Evolutionary conservation across 2,888 invertebrate species (phyloP), one percentile per base, ranked within the genome.

Genomic region (Pharmacophagus antenor): DNA sequence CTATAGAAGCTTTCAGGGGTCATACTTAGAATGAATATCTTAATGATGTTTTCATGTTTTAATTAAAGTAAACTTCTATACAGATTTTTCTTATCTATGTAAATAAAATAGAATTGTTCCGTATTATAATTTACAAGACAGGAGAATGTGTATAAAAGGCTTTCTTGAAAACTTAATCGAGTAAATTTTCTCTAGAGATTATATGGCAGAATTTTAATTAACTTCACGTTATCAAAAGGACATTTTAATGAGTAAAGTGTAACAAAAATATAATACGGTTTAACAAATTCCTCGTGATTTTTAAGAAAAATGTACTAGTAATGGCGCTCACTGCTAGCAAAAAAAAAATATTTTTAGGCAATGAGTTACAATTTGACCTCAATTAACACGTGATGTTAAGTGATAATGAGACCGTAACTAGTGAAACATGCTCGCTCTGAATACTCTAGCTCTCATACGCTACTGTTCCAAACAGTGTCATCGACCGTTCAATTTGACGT

Each of bases 11-110:
- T 53, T 48, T 41, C 41, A 48, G 0, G n/a, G 53, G 41, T 53
- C 23, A 47, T 37, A 46, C 42, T 61, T 51, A 42, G 48, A 56
- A 52, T 56, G 31, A 53, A 42, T 17, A 25, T 42, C 42, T 47
- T 21, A 47, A 47, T 56, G 27, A 48, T 48, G 20, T 44, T 44
- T 10, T 44, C 42, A 44, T 18, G 42, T 44, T 44, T 37, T 37
- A 37, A 37, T 37, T 37, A 37, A 37, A 37, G 3, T n/a, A 5
- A 37, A n/a, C 6, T 37, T 8, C 15, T 37, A 4, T 15, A 15
- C 10, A 37, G 7, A n/a, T 37, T 37, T n/a, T n/a, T n/a, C n/a
- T 37, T 37, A 4, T 1, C 1, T 37, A n/a, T n/a, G n/a, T n/a
- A n/a, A n/a, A n/a, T n/a, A 31, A 2, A 7, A 8, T n/a, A n/a